These are phyloP conservation scores for Odontamblyopus rebecca DNA, from an alignment of 2,797 vertebrate genomes.

Conservation along the genomic window DNA sequence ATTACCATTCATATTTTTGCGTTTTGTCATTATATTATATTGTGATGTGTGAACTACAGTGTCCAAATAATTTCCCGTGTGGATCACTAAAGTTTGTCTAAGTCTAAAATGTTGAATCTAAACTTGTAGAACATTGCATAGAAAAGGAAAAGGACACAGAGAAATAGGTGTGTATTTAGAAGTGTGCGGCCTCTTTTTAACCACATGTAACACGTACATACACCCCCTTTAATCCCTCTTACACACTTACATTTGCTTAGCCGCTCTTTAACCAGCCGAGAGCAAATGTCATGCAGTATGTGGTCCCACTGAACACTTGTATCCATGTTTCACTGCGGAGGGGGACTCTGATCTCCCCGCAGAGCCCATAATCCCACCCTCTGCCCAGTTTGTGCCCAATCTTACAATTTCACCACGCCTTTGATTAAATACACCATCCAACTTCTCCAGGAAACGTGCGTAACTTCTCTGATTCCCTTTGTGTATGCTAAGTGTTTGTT, in stretches of 20 bases:
- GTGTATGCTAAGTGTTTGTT: slow-evolving; percentile 78
- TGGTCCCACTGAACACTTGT: slow-evolving; percentile 22
- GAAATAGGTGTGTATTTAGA: background rate
- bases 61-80: too few species aligned
- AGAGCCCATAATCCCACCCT: slow-evolving; percentile 73
- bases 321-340: slow-evolving; percentile 58
- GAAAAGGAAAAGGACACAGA: background rate
- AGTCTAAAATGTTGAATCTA: too few species aligned
- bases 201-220: background rate
- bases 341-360: slow-evolving; percentile 66
- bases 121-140: too few species aligned
- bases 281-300: slow-evolving; percentile 33
- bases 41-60: too few species aligned
- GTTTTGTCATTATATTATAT: too few species aligned
- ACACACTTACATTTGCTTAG: background rate
- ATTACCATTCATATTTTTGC: too few species aligned
- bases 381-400: slow-evolving; percentile 68
- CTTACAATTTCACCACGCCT: slow-evolving; percentile 70
- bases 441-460: slow-evolving; percentile 78
- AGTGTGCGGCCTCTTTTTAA: background rate
- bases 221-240: background rate
- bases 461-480: slow-evolving; percentile 78
- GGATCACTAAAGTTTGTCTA: too few species aligned
- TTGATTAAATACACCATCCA: slow-evolving; percentile 75
- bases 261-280: slow-evolving; percentile 19